Percentiles rank a stretch among this genome's conserved stretches.
phyloP scores from a whole-genome alignment of 2,888 invertebrate genomes.

The Scaptomyza cyrtandrae region DNA sequence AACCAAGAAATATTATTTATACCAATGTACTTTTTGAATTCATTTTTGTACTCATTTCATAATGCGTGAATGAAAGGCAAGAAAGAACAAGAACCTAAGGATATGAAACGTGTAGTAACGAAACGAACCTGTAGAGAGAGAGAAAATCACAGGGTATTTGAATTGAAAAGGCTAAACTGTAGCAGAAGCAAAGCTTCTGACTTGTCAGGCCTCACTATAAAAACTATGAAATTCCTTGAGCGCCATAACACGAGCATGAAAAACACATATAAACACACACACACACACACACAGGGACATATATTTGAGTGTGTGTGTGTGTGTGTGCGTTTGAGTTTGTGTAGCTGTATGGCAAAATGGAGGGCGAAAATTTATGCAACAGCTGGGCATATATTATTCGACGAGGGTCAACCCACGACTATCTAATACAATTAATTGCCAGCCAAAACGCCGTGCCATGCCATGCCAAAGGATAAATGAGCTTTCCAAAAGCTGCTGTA shows the following conservation, averaged over 20 bases:
- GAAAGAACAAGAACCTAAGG: not conserved
- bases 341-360: slow-evolving; percentile 61
- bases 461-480: slow-evolving; percentile 1
- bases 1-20: too few relatives aligned
- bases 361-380: slow-evolving; percentile 76
- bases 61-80: not conserved
- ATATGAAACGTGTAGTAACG: too few relatives aligned
- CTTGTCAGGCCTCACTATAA: slow-evolving; percentile 55
- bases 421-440: too few relatives aligned
- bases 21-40: too few relatives aligned
- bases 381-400: slow-evolving; percentile 59
- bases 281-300: slow-evolving; percentile 22
- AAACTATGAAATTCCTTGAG: slow-evolving; percentile 66
- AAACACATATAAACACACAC: slow-evolving; percentile 38
- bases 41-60: too few relatives aligned
- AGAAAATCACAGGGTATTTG: slow-evolving; percentile 8
- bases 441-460: not conserved
- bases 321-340: too few relatives aligned
- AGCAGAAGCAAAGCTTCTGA: slow-evolving; percentile 42
- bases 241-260: slow-evolving; percentile 69
- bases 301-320: not conserved
- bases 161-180: slow-evolving; percentile 26
- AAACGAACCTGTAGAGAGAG: not conserved
- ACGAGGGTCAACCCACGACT: slow-evolving; percentile 52
- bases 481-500: not conserved